These are phyloP conservation scores for Dinomys branickii DNA, from an alignment of 2,113 vertebrate genomes.

Conservation along the genomic window DNA sequence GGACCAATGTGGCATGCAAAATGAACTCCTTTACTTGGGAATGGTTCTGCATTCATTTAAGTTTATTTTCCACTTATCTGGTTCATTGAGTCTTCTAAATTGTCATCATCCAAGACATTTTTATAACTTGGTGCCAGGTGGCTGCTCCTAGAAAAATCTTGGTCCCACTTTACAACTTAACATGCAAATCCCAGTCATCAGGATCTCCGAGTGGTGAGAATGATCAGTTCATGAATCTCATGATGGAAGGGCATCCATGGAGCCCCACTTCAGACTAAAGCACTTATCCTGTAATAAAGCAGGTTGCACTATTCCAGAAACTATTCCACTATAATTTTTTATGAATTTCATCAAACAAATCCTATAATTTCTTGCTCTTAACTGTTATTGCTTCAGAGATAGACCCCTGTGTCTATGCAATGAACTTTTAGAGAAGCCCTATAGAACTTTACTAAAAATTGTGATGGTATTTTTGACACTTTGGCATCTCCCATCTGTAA, in stretches of 20 bases:
- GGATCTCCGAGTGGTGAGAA: constrained; percentile 34
- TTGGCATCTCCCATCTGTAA: not conserved
- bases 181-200: constrained; percentile 42
- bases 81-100: constrained; percentile 25
- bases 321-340: not conserved
- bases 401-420: not conserved
- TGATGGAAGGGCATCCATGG: not conserved
- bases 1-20: constrained; percentile 45
- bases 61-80: constrained; percentile 69
- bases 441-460: not conserved
- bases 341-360: not conserved
- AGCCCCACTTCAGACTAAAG: not conserved
- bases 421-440: not conserved
- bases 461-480: not conserved
- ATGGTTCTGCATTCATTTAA: not conserved
- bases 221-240: not conserved
- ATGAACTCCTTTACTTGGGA: constrained; percentile 48
- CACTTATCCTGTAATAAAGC: not conserved
- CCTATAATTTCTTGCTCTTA: not conserved
- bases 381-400: not conserved
- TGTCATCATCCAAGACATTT: constrained; percentile 52
- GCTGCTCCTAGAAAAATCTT: constrained; percentile 32
- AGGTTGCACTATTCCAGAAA: not conserved
- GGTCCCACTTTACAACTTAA: constrained; percentile 58
- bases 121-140: constrained; percentile 24